These are phyloP conservation scores for Pantherophis vulpinus DNA, from an alignment of 2,797 vertebrate species.

Conservation along the genomic window DNA sequence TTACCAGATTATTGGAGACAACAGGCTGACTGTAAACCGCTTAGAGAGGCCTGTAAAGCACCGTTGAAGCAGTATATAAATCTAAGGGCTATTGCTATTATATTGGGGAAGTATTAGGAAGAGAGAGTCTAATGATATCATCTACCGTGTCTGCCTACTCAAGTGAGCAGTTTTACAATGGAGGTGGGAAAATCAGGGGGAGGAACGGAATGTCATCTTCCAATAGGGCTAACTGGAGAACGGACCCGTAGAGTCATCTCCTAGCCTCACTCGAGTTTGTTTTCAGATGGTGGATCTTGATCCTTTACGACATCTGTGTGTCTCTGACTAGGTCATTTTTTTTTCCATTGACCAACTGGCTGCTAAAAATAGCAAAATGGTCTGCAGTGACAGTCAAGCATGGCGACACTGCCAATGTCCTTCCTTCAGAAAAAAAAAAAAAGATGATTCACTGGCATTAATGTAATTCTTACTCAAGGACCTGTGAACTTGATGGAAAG, in stretches of 20 bases:
- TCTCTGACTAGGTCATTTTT: background rate
- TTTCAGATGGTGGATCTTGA: background rate
- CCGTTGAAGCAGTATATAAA: background rate
- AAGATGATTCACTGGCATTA: background rate
- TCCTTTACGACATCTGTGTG: background rate
- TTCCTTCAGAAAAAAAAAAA: background rate
- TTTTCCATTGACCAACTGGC: background rate
- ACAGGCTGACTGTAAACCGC: too few species aligned
- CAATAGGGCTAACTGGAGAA: background rate
- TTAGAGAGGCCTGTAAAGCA: background rate
- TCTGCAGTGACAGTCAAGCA: background rate
- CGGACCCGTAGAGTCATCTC: background rate
- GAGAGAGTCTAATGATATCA: background rate
- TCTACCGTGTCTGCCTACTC: background rate
- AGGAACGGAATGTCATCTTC: background rate
- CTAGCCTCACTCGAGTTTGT: background rate
- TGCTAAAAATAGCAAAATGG: background rate
- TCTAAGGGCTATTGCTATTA: background rate
- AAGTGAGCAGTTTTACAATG: background rate
- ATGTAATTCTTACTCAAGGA: background rate
- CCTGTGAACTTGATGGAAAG: background rate
- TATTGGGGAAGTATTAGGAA: background rate
- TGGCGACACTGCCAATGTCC: background rate
- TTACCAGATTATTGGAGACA: too few species aligned
- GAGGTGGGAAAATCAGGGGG: background rate